Percentiles rank a stretch among this genome's conserved stretches.
Conservation (phyloP, 1,140 invertebrate genomes). For the Semibalanus balanoides region DNA sequence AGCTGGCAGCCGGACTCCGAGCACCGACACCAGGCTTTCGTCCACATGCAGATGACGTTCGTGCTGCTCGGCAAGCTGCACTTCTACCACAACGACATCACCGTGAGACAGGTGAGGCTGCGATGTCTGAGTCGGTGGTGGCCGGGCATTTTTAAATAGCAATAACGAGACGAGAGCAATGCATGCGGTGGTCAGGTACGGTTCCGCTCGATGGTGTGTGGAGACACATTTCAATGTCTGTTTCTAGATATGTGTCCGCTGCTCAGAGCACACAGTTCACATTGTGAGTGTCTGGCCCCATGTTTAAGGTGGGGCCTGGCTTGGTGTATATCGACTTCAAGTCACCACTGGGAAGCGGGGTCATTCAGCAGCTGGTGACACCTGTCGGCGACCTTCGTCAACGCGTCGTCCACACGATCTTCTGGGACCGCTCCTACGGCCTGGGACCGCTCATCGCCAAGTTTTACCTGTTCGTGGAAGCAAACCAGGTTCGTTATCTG, state of each 20-base stretch:
- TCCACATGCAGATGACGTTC: neutral
- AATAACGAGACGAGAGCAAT: too few species aligned
- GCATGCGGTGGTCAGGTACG: too few species aligned
- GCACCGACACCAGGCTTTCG: slow-evolving; percentile 12
- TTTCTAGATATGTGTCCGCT: too few species aligned
- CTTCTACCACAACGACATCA: neutral
- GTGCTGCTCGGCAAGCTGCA: neutral
- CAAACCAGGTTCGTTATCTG: slow-evolving; percentile 49
- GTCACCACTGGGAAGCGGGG: slow-evolving; percentile 44
- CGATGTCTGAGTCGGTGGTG: too few species aligned
- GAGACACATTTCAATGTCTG: too few species aligned
- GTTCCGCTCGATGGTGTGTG: too few species aligned
- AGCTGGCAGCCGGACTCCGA: slow-evolving; percentile 23
- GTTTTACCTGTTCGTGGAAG: slow-evolving; percentile 52
- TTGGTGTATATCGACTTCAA: slow-evolving; percentile 49
- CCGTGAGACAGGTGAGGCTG: neutral
- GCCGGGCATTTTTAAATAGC: too few species aligned
- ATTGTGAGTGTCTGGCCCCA: too few species aligned
- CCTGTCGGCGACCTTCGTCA: slow-evolving; percentile 64
- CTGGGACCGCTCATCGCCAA: slow-evolving; percentile 47
- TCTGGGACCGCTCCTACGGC: slow-evolving; percentile 34
- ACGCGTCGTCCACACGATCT: slow-evolving; percentile 60
- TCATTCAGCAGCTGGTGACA: slow-evolving; percentile 60
- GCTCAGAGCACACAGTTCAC: too few species aligned
- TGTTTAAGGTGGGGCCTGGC: slow-evolving; percentile 57